Evolutionary conservation across 2,113 vertebrate genomes (phyloP).

Genomic region (Panthera uncia): DNA sequence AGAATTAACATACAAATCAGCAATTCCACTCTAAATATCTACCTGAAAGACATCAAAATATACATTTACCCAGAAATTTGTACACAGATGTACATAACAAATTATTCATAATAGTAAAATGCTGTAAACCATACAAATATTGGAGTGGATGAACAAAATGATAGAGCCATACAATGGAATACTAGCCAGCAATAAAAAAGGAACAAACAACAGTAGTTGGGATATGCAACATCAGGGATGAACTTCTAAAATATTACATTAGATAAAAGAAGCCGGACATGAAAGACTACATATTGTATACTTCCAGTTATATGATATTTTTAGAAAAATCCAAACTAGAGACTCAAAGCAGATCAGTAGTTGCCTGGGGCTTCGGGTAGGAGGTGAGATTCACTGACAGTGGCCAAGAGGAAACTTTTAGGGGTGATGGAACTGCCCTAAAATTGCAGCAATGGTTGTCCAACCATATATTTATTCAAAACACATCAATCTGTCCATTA

Average conservation of each 20-base stretch:
- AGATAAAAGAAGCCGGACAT: background rate
- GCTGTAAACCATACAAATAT: background rate
- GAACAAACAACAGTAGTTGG: background rate
- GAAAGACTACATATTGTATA: background rate
- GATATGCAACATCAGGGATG: background rate
- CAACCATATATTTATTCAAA: background rate
- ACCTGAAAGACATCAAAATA: background rate
- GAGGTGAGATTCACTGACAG: background rate
- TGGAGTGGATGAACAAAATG: background rate
- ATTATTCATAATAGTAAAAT: background rate
- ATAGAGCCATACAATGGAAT: background rate
- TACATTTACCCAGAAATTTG: background rate
- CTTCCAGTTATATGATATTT: background rate
- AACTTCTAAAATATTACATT: background rate
- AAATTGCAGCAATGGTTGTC: background rate
- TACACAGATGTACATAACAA: background rate
- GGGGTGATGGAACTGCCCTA: background rate
- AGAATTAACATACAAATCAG: background rate
- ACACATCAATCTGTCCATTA: background rate
- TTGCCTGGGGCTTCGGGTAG: no score
- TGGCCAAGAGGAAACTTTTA: background rate
- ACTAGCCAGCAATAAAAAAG: background rate
- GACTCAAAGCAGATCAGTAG: background rate
- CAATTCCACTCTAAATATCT: background rate
- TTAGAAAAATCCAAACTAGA: background rate